Evolutionary conservation across 2,113 vertebrate species (phyloP).

Genomic region (Elephantulus edwardii): DNA sequence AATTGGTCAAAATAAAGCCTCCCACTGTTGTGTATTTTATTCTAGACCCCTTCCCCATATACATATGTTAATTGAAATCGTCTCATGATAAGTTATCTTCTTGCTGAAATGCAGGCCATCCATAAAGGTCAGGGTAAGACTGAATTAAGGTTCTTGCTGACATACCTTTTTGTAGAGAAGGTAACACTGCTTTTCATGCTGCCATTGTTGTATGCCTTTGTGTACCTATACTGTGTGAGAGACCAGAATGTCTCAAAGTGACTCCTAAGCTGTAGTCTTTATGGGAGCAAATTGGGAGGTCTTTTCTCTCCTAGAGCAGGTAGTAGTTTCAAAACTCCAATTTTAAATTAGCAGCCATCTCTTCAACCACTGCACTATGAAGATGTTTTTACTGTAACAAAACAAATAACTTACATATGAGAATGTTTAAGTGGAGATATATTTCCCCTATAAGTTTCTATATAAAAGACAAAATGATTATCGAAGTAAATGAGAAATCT

Average conservation of each 20-base stretch:
- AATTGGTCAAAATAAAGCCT: background rate
- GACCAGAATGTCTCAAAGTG: background rate
- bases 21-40: background rate
- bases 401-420: background rate
- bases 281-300: background rate
- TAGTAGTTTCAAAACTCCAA: background rate
- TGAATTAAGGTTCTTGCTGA: background rate
- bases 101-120: background rate
- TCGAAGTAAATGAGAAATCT: background rate
- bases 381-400: background rate
- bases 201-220: background rate
- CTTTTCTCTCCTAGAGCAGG: background rate
- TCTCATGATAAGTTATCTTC: background rate
- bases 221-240: background rate
- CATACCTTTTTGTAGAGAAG: background rate
- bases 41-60: constrained; percentile 11
- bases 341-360: background rate
- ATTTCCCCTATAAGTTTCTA: background rate
- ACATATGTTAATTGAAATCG: background rate
- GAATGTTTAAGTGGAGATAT: background rate
- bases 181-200: background rate
- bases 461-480: background rate
- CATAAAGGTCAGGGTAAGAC: background rate
- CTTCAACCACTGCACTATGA: background rate
- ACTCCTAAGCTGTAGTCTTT: background rate